phyloP scores from a whole-genome alignment of 92 coral and sea anemone species.

The Plumapathes pennacea region DNA sequence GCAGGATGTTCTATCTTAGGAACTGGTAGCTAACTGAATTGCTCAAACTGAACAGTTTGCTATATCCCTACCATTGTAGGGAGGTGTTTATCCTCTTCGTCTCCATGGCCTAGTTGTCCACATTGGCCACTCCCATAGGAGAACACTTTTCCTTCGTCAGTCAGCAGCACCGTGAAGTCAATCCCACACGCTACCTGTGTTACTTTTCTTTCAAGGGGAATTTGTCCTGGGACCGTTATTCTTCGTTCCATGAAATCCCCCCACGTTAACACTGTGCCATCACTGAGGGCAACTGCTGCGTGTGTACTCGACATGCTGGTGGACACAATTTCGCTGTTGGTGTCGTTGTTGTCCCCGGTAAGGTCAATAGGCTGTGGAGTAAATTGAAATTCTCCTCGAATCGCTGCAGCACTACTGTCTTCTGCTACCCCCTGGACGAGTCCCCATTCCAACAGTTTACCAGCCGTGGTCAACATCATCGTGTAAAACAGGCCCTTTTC shows the following conservation, averaged over 20 bases:
- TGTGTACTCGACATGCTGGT: slow-evolving; percentile 39
- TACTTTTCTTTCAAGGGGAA: too few relatives aligned
- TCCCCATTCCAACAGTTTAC: slow-evolving; percentile 45
- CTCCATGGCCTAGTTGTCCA: slow-evolving; percentile 66
- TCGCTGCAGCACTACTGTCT: too few relatives aligned
- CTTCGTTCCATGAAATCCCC: too few relatives aligned
- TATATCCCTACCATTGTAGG: slow-evolving; percentile 59
- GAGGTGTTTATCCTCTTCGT: slow-evolving; percentile 25
- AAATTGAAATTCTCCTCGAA: not conserved
- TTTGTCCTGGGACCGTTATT: too few relatives aligned
- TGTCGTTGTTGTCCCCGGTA: slow-evolving; percentile 4
- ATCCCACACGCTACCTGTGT: slow-evolving; percentile 65
- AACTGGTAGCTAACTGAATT: too few relatives aligned
- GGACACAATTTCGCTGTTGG: too few relatives aligned
- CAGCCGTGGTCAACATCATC: slow-evolving; percentile 35
- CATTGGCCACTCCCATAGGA: slow-evolving; percentile 57
- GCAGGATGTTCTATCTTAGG: too few relatives aligned
- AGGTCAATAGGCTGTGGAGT: not conserved
- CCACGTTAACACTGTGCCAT: too few relatives aligned
- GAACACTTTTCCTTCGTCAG: slow-evolving; percentile 42
- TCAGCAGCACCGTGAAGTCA: slow-evolving; percentile 54
- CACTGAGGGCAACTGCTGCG: too few relatives aligned
- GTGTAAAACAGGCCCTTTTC: slow-evolving; percentile 44
- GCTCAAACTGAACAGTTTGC: too few relatives aligned
- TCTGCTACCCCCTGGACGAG: too few relatives aligned